Base-by-base conservation (phyloP, 2,113 vertebrate genomes). In the Axis porcinus region DNA sequence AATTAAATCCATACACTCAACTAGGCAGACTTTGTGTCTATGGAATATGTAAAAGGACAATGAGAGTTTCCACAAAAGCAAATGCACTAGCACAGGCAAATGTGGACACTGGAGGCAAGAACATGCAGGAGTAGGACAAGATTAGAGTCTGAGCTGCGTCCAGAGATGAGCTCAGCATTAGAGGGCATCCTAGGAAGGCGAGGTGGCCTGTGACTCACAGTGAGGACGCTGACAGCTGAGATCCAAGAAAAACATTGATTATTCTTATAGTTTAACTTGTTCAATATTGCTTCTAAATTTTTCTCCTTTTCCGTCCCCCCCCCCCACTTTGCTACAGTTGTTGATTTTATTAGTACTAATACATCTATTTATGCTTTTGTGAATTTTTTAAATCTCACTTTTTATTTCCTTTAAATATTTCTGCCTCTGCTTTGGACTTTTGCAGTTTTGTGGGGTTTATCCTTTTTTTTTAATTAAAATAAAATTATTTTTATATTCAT, bases 221-320 rank as follows among this genome's bases (percentile, higher is more conserved):
- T 40, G 67, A 40, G n/a, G 67, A 23, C 23, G 67, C 19, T 40
- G 19, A 70, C n/a, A 70, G 67, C n/a, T 40, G n/a, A 70, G n/a
- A 70, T 12, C 19, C n/a, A 40, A 23, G n/a, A 36, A 70, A 40
- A 70, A 6, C 67, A 70, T 3, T 23, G 36, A 40, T 23, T 70
- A 70, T 70, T 40, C 19, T 70, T 70, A 40, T 23, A 13, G n/a
- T 40, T 13, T 40, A 40, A 23, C n/a, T 40, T 70, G n/a, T 23
- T 70, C 67, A 40, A 40, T 40, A 70, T 40, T 40, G 67, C 67
- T 70, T 70, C n/a, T 40, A 70, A 70, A 36, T 0, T 40, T 70
- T 40, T 64, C 11, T 70, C 5, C 8, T 6, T 70, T 70, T 40
- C 40, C 19, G 3, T 40, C 23, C 2, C 0, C 0, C 8, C 4